Conservation (phyloP, 2,797 vertebrate genomes). For the Aphelocoma californica region DNA sequence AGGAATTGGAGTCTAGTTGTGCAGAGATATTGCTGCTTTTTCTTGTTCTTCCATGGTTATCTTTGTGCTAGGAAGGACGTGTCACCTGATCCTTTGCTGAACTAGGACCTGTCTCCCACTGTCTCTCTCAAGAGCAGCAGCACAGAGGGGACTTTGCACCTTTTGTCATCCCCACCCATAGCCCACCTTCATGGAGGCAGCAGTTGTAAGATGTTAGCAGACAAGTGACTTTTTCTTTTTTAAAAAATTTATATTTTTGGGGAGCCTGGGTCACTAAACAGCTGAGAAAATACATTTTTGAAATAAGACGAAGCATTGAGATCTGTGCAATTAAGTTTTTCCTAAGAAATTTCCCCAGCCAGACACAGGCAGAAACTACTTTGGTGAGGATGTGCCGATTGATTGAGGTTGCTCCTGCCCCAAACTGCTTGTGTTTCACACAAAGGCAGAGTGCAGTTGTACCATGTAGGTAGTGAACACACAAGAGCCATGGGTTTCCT, state of each 20-base stretch:
- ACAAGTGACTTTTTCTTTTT: not conserved
- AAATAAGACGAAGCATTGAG: not conserved
- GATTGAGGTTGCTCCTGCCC: fast-evolving
- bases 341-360: not conserved
- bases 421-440: not conserved
- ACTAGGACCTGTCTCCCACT: not conserved
- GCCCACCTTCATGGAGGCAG: not conserved
- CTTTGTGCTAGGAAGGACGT: not conserved
- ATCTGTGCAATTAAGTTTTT: not conserved
- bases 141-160: not conserved
- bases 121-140: not conserved
- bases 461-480: not conserved
- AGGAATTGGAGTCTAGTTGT: not conserved
- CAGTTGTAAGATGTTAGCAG: not conserved
- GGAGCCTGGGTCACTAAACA: not conserved
- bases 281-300: not conserved
- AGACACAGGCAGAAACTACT: not conserved
- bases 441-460: not conserved
- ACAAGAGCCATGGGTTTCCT: not conserved
- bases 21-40: not conserved
- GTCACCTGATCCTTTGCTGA: not conserved
- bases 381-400: not conserved
- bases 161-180: not conserved
- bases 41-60: not conserved
- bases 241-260: not conserved